Conservation (phyloP, 2,888 invertebrate genomes). For the Crocallis elinguaria region DNA sequence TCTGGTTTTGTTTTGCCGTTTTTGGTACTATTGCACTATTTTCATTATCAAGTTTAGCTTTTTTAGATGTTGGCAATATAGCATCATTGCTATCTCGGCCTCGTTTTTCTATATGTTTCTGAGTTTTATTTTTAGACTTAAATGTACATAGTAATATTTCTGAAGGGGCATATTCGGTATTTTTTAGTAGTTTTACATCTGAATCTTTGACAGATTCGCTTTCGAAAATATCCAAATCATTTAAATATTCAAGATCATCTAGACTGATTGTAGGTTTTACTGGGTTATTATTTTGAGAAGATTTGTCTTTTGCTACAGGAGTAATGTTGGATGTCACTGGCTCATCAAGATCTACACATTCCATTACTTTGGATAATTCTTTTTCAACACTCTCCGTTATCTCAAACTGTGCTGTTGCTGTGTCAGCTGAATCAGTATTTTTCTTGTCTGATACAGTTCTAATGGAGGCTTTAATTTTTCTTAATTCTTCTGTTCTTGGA, state of each 20-base stretch:
- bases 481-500: constrained; percentile 22
- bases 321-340: constrained; percentile 25
- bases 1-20: constrained; percentile 32
- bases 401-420: constrained; percentile 64
- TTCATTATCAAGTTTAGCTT: constrained; percentile 48
- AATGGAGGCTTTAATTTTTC: background rate
- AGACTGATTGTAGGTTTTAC: constrained; percentile 14
- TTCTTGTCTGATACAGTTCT: constrained; percentile 43
- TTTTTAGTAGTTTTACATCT: constrained; percentile 54
- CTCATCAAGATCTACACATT: constrained; percentile 47
- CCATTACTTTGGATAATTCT: constrained; percentile 66
- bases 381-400: constrained; percentile 75
- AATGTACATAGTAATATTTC: constrained; percentile 63
- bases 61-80: constrained; percentile 55
- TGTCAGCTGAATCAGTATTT: constrained; percentile 74
- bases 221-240: constrained; percentile 69
- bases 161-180: constrained; percentile 56
- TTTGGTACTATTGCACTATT: constrained; percentile 14
- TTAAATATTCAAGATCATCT: constrained; percentile 50
- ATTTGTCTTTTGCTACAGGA: constrained; percentile 10
- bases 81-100: constrained; percentile 48
- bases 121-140: constrained; percentile 45
- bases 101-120: constrained; percentile 58
- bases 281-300: constrained; percentile 10
- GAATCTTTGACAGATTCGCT: constrained; percentile 63